These are phyloP conservation scores for Pelobates cultripes DNA, from an alignment of 2,797 vertebrate species.

Conservation along the genomic window DNA sequence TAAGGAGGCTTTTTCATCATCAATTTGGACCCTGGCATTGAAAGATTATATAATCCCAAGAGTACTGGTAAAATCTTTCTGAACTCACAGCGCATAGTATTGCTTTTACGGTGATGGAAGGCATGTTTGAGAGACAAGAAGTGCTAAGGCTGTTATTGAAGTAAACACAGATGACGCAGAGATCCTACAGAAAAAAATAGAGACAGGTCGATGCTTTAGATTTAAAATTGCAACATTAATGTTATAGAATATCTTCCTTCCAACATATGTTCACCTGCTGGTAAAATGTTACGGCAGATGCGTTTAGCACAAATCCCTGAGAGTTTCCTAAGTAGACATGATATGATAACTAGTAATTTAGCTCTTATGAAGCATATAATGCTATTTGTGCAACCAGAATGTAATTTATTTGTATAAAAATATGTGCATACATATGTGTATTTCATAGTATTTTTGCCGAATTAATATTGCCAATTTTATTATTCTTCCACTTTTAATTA, in stretches of 20 bases:
- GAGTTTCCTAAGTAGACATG: slow-evolving; percentile 30
- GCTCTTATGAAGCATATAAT: background rate
- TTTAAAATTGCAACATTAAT: slow-evolving; percentile 34
- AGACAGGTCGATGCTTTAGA: slow-evolving; percentile 49
- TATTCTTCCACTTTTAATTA: background rate
- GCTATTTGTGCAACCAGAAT: background rate
- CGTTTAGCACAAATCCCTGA: slow-evolving; percentile 24
- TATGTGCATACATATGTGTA: too few relatives aligned
- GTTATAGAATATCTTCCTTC: slow-evolving; percentile 33
- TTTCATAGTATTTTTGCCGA: too few relatives aligned
- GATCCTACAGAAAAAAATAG: slow-evolving; percentile 34
- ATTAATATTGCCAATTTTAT: too few relatives aligned
- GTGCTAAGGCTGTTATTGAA: slow-evolving; percentile 30
- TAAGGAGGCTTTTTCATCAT: slow-evolving; percentile 21
- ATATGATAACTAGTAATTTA: slow-evolving; percentile 2
- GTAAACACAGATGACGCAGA: slow-evolving; percentile 15
- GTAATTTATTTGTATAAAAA: too few relatives aligned
- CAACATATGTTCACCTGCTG: slow-evolving; percentile 45
- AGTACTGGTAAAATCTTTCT: slow-evolving; percentile 33
- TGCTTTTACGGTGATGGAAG: slow-evolving; percentile 45
- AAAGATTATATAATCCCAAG: slow-evolving; percentile 38
- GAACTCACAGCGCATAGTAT: slow-evolving; percentile 21
- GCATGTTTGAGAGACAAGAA: slow-evolving; percentile 22
- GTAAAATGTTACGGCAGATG: slow-evolving; percentile 22
- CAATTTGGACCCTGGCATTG: slow-evolving; percentile 30